Evolutionary conservation across 1,140 invertebrate genomes (phyloP).

Genomic region (Samia ricini): DNA sequence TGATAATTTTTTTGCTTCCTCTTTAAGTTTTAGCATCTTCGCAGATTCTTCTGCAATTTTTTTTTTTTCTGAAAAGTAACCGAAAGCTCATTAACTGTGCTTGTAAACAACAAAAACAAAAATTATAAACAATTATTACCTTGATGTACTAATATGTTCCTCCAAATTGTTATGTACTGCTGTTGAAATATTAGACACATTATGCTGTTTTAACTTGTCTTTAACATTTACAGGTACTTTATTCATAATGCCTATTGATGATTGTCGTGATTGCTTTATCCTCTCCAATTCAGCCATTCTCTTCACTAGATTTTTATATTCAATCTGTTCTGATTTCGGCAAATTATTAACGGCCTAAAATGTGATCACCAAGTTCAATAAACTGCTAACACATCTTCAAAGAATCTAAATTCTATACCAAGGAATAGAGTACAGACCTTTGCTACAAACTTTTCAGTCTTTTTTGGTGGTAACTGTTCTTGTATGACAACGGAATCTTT

Average conservation of each 20-base stretch:
- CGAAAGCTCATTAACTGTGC: background rate
- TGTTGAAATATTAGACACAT: conserved; percentile 32
- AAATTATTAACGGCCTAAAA: conserved; percentile 72
- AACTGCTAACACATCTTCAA: background rate
- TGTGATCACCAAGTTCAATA: conserved; percentile 13
- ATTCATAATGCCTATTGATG: conserved; percentile 29
- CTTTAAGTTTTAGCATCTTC: conserved; percentile 63
- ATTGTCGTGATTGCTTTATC: conserved; percentile 60
- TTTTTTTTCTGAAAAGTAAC: conserved; percentile 59
- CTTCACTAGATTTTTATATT: conserved; percentile 71
- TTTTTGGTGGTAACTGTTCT: conserved; percentile 35
- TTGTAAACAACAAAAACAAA: background rate
- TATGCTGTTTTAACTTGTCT: conserved; percentile 49
- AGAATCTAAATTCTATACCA: background rate
- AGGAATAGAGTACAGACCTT: conserved; percentile 47
- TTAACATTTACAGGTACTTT: conserved; percentile 30
- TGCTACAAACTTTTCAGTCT: conserved; percentile 58
- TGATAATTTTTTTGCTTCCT: conserved; percentile 56
- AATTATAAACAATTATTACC: conserved; percentile 35
- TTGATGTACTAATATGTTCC: conserved; percentile 59
- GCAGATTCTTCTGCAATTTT: conserved; percentile 68
- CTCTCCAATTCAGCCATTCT: conserved; percentile 74
- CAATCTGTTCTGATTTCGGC: conserved; percentile 70
- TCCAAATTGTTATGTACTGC: conserved; percentile 42
- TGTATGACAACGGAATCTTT: conserved; percentile 47